Evolutionary conservation across 2,888 invertebrate genomes (phyloP).

Genomic region (Nasonia oneida): DNA sequence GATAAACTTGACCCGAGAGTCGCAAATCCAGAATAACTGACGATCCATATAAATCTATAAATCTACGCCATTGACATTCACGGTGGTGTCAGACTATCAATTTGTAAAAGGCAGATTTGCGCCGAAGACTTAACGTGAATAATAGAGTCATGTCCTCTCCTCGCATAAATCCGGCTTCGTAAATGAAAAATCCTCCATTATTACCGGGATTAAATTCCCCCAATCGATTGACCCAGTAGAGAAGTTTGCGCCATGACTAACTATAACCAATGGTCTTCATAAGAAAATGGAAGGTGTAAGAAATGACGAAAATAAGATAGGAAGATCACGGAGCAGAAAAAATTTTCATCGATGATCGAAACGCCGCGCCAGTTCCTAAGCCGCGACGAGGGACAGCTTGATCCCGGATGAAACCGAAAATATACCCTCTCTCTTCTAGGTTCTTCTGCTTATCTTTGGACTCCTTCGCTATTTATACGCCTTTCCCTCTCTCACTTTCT

Average conservation of each 20-base stretch:
- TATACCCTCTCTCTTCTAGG: constrained; percentile 5
- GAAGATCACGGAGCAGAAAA: constrained; percentile 12
- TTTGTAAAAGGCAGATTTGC: background rate
- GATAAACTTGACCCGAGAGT: no score
- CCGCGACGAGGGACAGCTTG: constrained; percentile 37
- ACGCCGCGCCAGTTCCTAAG: background rate
- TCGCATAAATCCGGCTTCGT: background rate
- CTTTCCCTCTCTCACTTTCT: constrained; percentile 18
- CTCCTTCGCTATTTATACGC: background rate
- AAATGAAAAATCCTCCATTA: constrained; percentile 35
- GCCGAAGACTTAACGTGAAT: background rate
- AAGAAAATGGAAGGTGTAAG: background rate
- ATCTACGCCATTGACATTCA: no score
- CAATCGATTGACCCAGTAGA: constrained; percentile 20
- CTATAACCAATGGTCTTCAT: background rate
- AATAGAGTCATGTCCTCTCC: background rate
- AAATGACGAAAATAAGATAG: background rate
- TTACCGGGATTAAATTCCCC: constrained; percentile 25
- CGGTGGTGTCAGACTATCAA: no score
- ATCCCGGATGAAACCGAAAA: constrained; percentile 40
- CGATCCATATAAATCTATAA: no score
- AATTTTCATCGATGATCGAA: constrained; percentile 44
- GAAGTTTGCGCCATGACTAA: background rate
- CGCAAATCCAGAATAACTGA: no score
- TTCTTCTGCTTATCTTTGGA: background rate